Conservation (phyloP, 2,797 vertebrate species). For the Merluccius polli region DNA sequence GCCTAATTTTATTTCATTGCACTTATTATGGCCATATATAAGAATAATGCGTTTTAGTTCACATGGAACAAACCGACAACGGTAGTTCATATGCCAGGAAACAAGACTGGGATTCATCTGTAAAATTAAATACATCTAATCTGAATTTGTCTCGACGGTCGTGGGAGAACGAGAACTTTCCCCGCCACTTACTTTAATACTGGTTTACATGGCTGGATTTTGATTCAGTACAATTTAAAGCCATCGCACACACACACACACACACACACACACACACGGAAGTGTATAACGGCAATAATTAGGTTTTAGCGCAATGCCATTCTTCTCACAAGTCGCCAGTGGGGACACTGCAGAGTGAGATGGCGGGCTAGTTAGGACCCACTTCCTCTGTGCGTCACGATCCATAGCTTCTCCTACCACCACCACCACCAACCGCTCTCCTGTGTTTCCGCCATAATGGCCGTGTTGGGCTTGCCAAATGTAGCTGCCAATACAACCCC, state of each 20-base stretch:
- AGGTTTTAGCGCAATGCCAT: slow-evolving; percentile 27
- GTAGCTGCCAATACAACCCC: not conserved
- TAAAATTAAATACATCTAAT: not conserved
- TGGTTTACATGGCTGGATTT: not conserved
- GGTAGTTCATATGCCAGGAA: slow-evolving; percentile 5
- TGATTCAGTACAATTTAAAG: slow-evolving; percentile 34
- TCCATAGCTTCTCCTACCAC: not conserved
- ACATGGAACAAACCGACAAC: slow-evolving; percentile 46
- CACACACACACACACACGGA: slow-evolving; percentile 32
- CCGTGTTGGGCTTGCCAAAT: not conserved
- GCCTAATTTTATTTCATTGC: not conserved
- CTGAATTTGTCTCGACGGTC: not conserved
- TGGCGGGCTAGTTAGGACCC: not conserved
- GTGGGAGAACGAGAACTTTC: not conserved
- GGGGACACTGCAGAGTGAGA: not conserved
- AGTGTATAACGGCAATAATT: slow-evolving; percentile 71
- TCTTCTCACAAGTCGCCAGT: not conserved
- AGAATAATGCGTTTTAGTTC: not conserved
- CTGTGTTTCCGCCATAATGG: not conserved
- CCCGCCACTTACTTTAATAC: not conserved
- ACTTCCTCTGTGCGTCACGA: not conserved
- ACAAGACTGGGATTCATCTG: not conserved
- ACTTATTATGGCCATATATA: not conserved
- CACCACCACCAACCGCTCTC: not conserved
- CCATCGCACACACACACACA: slow-evolving; percentile 33